These are phyloP conservation scores for Jacana jacana DNA, from an alignment of 2,113 vertebrate genomes.

Conservation along the genomic window DNA sequence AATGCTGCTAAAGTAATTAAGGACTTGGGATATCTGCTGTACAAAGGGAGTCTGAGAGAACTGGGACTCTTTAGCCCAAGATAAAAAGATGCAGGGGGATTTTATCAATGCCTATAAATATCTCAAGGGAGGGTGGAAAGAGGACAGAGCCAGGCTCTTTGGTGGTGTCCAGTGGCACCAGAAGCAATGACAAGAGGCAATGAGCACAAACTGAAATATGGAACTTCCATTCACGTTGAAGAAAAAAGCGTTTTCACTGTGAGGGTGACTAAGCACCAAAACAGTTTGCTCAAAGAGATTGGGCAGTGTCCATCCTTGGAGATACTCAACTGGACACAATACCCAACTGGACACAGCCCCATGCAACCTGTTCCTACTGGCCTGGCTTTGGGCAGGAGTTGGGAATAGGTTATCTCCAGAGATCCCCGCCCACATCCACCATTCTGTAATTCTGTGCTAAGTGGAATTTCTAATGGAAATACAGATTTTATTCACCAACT, in stretches of 20 bases:
- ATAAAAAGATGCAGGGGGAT: neutral
- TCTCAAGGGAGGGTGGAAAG: neutral
- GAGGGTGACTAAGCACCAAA: neutral
- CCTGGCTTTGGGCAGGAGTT: neutral
- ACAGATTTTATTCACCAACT: neutral
- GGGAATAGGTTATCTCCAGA: neutral
- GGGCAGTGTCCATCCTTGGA: neutral
- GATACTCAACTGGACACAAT: too few relatives aligned
- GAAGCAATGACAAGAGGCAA: neutral
- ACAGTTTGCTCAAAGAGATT: neutral
- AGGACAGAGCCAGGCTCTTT: neutral
- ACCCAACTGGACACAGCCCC: accelerated
- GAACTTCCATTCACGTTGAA: neutral
- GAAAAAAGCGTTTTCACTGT: neutral
- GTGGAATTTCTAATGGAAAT: neutral
- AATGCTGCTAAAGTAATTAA: neutral
- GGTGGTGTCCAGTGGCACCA: neutral
- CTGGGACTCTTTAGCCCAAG: neutral
- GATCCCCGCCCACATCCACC: neutral
- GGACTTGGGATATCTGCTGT: neutral
- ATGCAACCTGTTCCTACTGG: neutral
- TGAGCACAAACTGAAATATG: neutral
- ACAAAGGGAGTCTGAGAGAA: neutral
- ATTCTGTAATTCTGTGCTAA: neutral
- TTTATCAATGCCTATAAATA: neutral